Percentiles rank a stretch among this genome's conserved stretches.
Conservation (phyloP, 2,113 vertebrate genomes). For the Scytalopus superciliaris region DNA sequence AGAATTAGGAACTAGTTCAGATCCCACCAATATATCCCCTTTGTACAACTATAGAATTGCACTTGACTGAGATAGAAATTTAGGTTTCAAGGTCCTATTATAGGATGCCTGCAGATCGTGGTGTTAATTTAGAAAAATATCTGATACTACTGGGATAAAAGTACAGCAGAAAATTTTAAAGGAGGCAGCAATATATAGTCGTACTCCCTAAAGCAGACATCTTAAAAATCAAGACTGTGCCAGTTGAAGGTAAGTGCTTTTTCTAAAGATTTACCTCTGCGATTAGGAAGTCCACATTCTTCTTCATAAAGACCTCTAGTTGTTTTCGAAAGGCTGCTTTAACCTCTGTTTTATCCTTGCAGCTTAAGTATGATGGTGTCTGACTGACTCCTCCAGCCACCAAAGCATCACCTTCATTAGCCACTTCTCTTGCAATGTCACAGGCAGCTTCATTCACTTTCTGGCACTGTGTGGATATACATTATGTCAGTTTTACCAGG, state of each 20-base stretch:
- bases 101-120: background rate
- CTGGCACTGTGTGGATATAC: conserved; percentile 72
- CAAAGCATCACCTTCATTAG: conserved; percentile 89
- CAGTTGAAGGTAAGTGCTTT: background rate
- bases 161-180: background rate
- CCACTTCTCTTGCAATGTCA: conserved; percentile 92
- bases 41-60: background rate
- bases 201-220: background rate
- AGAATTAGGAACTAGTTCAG: background rate
- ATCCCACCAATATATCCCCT: background rate
- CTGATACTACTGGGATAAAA: background rate
- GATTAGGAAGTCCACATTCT: conserved; percentile 93
- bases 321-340: conserved; percentile 90
- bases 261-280: conserved; percentile 83
- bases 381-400: conserved; percentile 95
- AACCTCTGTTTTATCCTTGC: conserved; percentile 88
- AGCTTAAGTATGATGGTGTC: conserved; percentile 91
- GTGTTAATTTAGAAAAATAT: background rate
- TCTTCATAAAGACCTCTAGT: conserved; percentile 86
- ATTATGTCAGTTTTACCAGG: background rate
- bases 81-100: background rate
- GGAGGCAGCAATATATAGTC: background rate
- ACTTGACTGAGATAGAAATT: background rate
- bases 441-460: conserved; percentile 97
- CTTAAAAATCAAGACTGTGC: background rate